These are phyloP conservation scores for Papilio polytes DNA, from an alignment of 1,140 invertebrate species.

Conservation along the genomic window DNA sequence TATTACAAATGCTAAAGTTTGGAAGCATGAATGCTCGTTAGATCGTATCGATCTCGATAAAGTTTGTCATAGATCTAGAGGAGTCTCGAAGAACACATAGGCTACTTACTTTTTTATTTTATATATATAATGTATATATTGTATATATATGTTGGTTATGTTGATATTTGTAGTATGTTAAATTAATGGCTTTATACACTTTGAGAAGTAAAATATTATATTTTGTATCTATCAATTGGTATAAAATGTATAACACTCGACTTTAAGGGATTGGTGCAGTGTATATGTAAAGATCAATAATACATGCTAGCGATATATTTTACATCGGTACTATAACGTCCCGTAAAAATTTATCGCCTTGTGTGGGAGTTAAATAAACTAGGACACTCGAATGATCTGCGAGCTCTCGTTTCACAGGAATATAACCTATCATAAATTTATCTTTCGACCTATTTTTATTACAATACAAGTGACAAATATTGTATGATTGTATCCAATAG, in stretches of 20 bases:
- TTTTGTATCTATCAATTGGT: too few species aligned
- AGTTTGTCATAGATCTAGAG: too few species aligned
- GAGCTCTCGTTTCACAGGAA: background rate
- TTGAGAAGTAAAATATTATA: too few species aligned
- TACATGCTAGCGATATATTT: background rate
- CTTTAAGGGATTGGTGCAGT: background rate
- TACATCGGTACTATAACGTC: conserved; percentile 1
- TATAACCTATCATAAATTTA: background rate
- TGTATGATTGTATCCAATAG: background rate
- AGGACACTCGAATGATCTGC: background rate
- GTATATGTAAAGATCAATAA: background rate
- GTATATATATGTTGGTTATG: too few species aligned
- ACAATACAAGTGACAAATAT: background rate
- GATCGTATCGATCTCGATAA: too few species aligned
- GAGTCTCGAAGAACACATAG: too few species aligned
- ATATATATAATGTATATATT: too few species aligned
- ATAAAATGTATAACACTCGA: background rate
- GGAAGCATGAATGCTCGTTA: too few species aligned
- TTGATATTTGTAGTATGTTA: too few species aligned
- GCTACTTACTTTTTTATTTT: too few species aligned
- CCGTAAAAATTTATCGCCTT: conserved; percentile 2
- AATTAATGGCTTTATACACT: too few species aligned
- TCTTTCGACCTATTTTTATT: background rate
- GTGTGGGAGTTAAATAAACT: background rate
- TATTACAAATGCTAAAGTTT: too few species aligned